A percentile compares a stretch with the other conserved stretches of the same genome.
These are phyloP conservation scores for Entomobrya multifasciata DNA, from an alignment of 2,888 invertebrate species.

Conservation along the genomic window DNA sequence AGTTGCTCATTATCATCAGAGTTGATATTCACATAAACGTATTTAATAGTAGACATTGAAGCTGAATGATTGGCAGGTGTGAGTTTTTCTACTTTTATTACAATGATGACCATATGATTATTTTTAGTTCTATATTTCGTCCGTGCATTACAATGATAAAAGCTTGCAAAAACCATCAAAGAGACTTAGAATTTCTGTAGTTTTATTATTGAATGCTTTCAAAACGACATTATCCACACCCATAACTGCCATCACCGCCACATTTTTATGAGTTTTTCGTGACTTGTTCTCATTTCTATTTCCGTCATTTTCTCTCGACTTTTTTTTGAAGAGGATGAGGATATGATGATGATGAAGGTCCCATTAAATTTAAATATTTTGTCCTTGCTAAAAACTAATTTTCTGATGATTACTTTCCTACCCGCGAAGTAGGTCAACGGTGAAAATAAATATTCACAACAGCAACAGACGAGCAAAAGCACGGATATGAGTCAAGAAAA, in stretches of 20 bases:
- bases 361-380: constrained; percentile 54
- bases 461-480: neutral
- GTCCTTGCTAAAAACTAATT: constrained; percentile 1
- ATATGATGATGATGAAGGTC: constrained; percentile 32
- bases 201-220: too few species aligned
- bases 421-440: constrained; percentile 5
- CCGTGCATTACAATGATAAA: neutral
- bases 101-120: neutral
- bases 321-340: neutral
- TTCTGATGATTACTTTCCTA: neutral
- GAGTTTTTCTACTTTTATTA: neutral
- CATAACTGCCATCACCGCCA: neutral
- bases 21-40: neutral
- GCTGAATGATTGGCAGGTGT: constrained; percentile 25
- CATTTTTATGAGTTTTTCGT: constrained; percentile 50
- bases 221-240: too few species aligned
- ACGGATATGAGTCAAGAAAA: neutral
- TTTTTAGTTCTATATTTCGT: neutral
- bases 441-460: constrained; percentile 6
- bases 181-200: neutral
- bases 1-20: neutral
- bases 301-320: constrained; percentile 20
- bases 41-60: constrained; percentile 15
- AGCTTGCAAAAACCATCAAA: neutral
- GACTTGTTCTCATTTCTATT: constrained; percentile 54